Evolutionary conservation across 2,888 invertebrate genomes (phyloP).

Genomic region (Pseudanteris insignis): DNA sequence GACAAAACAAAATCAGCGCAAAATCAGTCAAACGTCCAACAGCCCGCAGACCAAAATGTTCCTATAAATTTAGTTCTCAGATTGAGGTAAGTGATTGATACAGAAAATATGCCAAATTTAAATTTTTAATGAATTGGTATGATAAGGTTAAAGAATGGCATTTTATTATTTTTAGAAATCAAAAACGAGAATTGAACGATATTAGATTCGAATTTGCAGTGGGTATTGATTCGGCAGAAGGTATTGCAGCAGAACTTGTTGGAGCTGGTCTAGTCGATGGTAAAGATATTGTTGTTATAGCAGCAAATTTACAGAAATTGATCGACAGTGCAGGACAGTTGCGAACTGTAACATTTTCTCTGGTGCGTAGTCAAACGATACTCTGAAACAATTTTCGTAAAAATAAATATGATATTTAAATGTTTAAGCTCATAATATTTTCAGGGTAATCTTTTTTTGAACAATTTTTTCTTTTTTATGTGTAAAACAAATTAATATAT

Average conservation of each 20-base stretch:
- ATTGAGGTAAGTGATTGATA: conserved; percentile 81
- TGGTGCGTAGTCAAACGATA: too few species aligned
- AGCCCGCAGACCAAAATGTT: conserved; percentile 59
- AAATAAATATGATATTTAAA: too few species aligned
- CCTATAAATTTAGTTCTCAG: conserved; percentile 86
- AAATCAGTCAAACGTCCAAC: conserved; percentile 55
- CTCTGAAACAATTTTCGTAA: background rate
- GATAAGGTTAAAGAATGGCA: too few species aligned
- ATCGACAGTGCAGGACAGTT: conserved; percentile 77
- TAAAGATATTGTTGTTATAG: conserved; percentile 90
- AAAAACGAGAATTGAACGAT: conserved; percentile 91
- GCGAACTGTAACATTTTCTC: conserved; percentile 86
- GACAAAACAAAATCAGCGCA: conserved; percentile 57
- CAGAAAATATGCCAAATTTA: background rate
- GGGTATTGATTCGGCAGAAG: conserved; percentile 89
- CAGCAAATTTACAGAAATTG: conserved; percentile 89
- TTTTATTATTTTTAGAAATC: conserved; percentile 82
- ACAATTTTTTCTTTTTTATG: background rate
- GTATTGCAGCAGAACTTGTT: conserved; percentile 92
- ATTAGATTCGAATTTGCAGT: conserved; percentile 96
- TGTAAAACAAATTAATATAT: background rate
- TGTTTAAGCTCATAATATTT: too few species aligned
- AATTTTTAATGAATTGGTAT: too few species aligned
- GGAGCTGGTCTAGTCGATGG: conserved; percentile 94
- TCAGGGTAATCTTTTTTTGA: too few species aligned